These are phyloP conservation scores for Agrochola lota DNA, from an alignment of 2,888 invertebrate genomes.

Conservation along the genomic window DNA sequence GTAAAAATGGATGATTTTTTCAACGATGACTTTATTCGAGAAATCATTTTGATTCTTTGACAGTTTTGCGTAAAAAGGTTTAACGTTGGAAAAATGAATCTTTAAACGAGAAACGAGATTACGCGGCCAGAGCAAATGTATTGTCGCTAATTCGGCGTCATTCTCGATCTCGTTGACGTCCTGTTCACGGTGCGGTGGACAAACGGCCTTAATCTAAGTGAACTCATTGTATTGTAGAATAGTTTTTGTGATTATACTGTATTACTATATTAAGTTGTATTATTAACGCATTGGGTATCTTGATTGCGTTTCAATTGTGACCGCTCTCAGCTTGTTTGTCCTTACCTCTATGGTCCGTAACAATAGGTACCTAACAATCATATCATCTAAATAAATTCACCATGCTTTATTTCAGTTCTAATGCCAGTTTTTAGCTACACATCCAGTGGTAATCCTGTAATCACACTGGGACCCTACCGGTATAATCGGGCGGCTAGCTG, in stretches of 20 bases:
- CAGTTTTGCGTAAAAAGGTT: not conserved
- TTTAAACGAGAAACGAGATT: too few species aligned
- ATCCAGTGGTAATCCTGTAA: conserved; percentile 56
- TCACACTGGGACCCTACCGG: conserved; percentile 50
- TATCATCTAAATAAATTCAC: not conserved
- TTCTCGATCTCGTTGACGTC: too few species aligned
- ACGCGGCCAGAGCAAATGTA: too few species aligned
- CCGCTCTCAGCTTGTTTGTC: not conserved
- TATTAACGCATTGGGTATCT: not conserved
- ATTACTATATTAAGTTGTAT: not conserved
- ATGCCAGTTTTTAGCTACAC: conserved; percentile 51
- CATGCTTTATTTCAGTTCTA: conserved; percentile 26
- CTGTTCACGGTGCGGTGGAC: too few species aligned
- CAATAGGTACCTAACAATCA: not conserved
- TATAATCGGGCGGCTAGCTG: conserved; percentile 46
- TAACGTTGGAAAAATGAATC: too few species aligned
- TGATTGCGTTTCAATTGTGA: not conserved
- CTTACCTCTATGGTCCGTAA: not conserved
- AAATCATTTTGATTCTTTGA: not conserved
- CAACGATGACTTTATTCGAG: not conserved
- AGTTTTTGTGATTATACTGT: not conserved
- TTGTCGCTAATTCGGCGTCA: too few species aligned
- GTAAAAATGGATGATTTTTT: not conserved
- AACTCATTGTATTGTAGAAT: not conserved
- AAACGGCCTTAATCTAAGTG: not conserved